These are phyloP conservation scores for Cotesia typhae DNA, from an alignment of 1,140 invertebrate genomes.

Conservation along the genomic window DNA sequence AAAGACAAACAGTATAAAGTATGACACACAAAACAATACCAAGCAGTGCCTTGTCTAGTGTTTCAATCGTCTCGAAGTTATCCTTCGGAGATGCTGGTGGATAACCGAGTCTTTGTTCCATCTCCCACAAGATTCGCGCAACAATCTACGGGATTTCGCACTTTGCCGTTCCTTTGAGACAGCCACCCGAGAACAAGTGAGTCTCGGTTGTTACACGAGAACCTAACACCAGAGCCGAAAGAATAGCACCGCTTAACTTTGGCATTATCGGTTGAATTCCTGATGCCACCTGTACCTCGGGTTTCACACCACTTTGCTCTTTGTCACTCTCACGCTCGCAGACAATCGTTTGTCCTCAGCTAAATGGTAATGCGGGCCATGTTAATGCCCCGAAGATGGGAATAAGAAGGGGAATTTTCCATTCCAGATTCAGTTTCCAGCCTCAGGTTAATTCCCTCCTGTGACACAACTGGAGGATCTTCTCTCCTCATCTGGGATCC, in stretches of 20 bases:
- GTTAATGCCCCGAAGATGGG: too few relatives aligned
- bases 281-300: conserved; percentile 21
- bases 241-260: conserved; percentile 13
- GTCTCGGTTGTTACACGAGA: neutral
- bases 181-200: neutral
- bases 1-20: too few relatives aligned
- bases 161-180: conserved; percentile 7
- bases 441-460: too few relatives aligned
- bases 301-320: neutral
- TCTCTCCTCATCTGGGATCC: neutral
- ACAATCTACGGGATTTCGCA: conserved; percentile 24
- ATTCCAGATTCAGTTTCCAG: neutral
- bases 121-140: conserved; percentile 3
- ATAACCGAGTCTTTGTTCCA: conserved; percentile 3
- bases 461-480: neutral
- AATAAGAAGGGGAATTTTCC: too few relatives aligned
- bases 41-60: too few relatives aligned
- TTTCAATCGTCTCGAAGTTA: too few relatives aligned
- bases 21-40: too few relatives aligned
- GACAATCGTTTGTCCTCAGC: too few relatives aligned
- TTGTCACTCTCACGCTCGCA: neutral
- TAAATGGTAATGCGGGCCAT: too few relatives aligned
- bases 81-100: neutral
- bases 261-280: conserved; percentile 19
- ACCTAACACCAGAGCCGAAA: neutral